These are phyloP conservation scores for Temnothorax rugatulus DNA, from an alignment of 2,888 invertebrate species.

Conservation along the genomic window DNA sequence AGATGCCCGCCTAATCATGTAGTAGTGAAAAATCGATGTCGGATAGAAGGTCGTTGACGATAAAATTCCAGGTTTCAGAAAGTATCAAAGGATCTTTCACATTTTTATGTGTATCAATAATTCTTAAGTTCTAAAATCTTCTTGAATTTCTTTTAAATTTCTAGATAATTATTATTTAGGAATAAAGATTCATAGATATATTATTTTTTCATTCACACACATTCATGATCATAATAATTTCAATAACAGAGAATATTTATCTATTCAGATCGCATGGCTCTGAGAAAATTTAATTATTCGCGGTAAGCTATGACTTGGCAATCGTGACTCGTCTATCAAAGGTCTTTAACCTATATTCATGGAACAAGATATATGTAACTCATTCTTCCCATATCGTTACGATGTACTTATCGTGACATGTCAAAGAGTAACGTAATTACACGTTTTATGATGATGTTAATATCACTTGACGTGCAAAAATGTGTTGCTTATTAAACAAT, in stretches of 20 bases:
- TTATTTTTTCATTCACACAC: background rate
- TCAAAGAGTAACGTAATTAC: constrained; percentile 7
- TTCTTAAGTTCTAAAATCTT: background rate
- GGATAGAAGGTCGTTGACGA: constrained; percentile 21
- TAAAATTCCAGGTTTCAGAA: background rate
- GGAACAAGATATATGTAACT: background rate
- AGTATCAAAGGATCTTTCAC: background rate
- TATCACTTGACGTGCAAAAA: constrained; percentile 3
- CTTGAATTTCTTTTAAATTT: background rate
- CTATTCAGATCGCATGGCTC: background rate
- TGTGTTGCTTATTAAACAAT: constrained; percentile 16
- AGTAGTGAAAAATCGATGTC: constrained; percentile 63
- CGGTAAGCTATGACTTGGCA: constrained; percentile 8
- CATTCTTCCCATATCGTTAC: background rate
- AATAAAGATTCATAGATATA: background rate
- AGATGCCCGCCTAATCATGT: constrained; percentile 67
- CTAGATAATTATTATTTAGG: background rate
- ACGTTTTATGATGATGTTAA: constrained; percentile 16
- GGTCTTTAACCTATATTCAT: background rate
- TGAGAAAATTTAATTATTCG: constrained; percentile 34
- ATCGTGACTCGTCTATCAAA: constrained; percentile 10
- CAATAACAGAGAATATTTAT: background rate
- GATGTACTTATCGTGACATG: background rate
- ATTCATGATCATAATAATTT: constrained; percentile 8
- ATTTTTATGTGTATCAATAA: background rate